These are phyloP conservation scores for Callithrix jacchus DNA, from an alignment of 2,113 vertebrate genomes.

Conservation along the genomic window DNA sequence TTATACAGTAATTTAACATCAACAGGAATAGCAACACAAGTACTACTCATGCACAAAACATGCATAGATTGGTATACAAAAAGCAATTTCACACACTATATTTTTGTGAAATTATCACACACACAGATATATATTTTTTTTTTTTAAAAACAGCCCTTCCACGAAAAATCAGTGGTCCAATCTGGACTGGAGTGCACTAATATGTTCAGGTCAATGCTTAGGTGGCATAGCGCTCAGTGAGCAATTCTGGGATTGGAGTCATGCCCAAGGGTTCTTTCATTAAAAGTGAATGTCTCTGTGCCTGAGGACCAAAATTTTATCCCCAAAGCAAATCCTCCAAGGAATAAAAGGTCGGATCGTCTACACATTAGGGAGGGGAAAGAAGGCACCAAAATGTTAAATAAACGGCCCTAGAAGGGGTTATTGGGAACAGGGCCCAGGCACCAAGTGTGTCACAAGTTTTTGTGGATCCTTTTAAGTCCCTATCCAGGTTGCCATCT, in stretches of 20 bases:
- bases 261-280: not conserved
- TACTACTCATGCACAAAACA: slow-evolving; percentile 86
- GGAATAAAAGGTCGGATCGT: slow-evolving; percentile 4
- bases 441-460: slow-evolving; percentile 54
- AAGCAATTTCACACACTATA: slow-evolving; percentile 86
- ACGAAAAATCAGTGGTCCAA: slow-evolving; percentile 75
- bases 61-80: slow-evolving; percentile 83
- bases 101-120: no score
- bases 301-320: slow-evolving; percentile 25
- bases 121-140: no score
- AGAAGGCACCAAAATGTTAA: slow-evolving; percentile 53
- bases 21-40: slow-evolving; percentile 85
- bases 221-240: slow-evolving; percentile 40
- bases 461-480: slow-evolving; percentile 48
- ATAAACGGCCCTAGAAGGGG: not conserved
- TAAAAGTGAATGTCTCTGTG: slow-evolving; percentile 38
- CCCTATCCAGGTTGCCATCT: slow-evolving; percentile 13
- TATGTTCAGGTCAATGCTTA: not conserved
- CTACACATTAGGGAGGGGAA: slow-evolving; percentile 17
- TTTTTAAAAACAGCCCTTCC: slow-evolving; percentile 72
- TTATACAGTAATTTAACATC: slow-evolving; percentile 87
- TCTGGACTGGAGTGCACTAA: slow-evolving; percentile 62
- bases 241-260: slow-evolving; percentile 26
- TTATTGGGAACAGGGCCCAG: slow-evolving; percentile 43
- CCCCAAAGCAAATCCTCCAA: slow-evolving; percentile 53